Conservation (phyloP, 2,797 vertebrate genomes). For the Smutsia gigantea region DNA sequence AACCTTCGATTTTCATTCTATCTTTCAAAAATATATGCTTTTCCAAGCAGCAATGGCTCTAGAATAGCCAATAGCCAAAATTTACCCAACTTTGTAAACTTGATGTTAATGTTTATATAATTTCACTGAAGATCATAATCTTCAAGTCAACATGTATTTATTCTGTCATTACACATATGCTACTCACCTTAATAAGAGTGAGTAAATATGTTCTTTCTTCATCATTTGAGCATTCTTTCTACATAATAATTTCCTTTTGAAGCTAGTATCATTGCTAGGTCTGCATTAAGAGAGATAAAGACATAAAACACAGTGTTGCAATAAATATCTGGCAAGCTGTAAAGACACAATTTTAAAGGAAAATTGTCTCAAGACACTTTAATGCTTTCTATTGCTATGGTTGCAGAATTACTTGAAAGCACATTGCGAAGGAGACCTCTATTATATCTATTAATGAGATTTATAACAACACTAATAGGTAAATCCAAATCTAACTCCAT, state of each 20-base stretch:
- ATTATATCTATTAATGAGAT: slow-evolving; percentile 81
- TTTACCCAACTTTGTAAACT: slow-evolving; percentile 44
- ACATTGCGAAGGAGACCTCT: slow-evolving; percentile 67
- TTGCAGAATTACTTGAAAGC: slow-evolving; percentile 76
- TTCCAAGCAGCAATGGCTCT: slow-evolving; percentile 56
- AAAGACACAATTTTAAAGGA: slow-evolving; percentile 68
- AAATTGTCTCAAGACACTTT: slow-evolving; percentile 80
- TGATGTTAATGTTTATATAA: slow-evolving; percentile 64
- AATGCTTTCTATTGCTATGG: slow-evolving; percentile 71
- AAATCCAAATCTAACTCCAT: slow-evolving; percentile 80
- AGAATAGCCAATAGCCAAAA: slow-evolving; percentile 58
- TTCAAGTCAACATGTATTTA: slow-evolving; percentile 69
- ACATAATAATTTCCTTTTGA: slow-evolving; percentile 70
- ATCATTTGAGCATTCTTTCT: slow-evolving; percentile 55
- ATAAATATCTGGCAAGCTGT: slow-evolving; percentile 74
- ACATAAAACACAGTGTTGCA: slow-evolving; percentile 66
- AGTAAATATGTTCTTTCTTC: slow-evolving; percentile 72
- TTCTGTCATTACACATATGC: slow-evolving; percentile 67
- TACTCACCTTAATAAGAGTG: slow-evolving; percentile 62
- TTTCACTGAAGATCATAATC: slow-evolving; percentile 57
- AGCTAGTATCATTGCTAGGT: slow-evolving; percentile 76
- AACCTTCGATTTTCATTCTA: not conserved
- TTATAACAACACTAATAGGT: slow-evolving; percentile 79
- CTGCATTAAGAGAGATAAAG: slow-evolving; percentile 79
- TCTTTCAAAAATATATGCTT: slow-evolving; percentile 53